A percentile compares a stretch with the other conserved stretches of the same genome.
phyloP scores from a whole-genome alignment of 2,113 vertebrate genomes.

The sheep (Ovis aries) region ARS-UI_Ramb_v3.0 NC_056077.1:23222001-23222500 shows the following conservation, averaged over 20 bases:
- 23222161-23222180: neutral
- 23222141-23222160: neutral
- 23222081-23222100: neutral
- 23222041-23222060: neutral
- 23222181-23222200: neutral
- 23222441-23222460: neutral
- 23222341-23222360: neutral
- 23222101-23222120: neutral
- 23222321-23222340: neutral
- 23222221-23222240: neutral
- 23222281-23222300: neutral
- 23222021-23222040: too few species aligned
- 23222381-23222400: neutral
- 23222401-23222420: neutral
- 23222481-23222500: neutral
- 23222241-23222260: neutral
- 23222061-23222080: neutral
- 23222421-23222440: neutral
- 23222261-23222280: neutral
- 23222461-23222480: neutral
- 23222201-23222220: neutral
- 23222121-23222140: neutral
- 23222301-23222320: neutral
- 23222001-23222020: too few species aligned
- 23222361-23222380: neutral